phyloP scores from a whole-genome alignment of 2,888 invertebrate species.

The Ischnus inquisitorius region DNA sequence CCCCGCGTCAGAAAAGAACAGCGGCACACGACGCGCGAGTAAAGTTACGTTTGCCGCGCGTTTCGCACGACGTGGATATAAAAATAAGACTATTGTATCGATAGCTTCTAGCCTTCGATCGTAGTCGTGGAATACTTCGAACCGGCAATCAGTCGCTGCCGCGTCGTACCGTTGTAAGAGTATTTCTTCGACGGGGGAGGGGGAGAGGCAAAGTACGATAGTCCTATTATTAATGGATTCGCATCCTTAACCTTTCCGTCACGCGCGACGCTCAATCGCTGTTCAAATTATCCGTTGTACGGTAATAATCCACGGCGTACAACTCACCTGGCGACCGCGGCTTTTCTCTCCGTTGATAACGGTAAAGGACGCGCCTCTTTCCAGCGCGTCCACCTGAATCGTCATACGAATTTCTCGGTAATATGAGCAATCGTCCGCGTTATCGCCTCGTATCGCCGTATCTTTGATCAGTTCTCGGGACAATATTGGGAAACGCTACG shows the following conservation, averaged over 20 bases:
- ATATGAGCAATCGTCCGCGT: constrained; percentile 40
- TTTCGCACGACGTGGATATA: background rate
- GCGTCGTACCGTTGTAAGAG: constrained; percentile 3
- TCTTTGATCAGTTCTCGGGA: constrained; percentile 31
- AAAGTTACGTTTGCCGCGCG: constrained; percentile 44
- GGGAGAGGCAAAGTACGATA: constrained; percentile 23
- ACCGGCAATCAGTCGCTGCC: background rate
- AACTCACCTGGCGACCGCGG: background rate
- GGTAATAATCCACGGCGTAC: background rate
- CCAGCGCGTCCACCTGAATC: background rate
- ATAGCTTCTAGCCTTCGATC: constrained; percentile 1
- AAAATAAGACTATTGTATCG: background rate
- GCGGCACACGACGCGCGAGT: constrained; percentile 37
- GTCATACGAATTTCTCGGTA: constrained; percentile 1
- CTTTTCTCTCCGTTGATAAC: constrained; percentile 39
- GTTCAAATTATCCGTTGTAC: constrained; percentile 11
- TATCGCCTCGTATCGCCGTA: constrained; percentile 7
- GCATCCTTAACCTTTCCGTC: constrained; percentile 31
- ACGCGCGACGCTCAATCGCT: background rate
- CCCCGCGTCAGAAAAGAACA: constrained; percentile 1
- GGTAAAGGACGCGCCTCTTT: constrained; percentile 44
- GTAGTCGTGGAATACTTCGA: constrained; percentile 18
- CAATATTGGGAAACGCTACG: constrained; percentile 1
- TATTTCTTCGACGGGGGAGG: background rate
- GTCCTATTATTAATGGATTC: constrained; percentile 4